Conservation (phyloP, 2,888 invertebrate species). For the Saturnia pavonia region DNA sequence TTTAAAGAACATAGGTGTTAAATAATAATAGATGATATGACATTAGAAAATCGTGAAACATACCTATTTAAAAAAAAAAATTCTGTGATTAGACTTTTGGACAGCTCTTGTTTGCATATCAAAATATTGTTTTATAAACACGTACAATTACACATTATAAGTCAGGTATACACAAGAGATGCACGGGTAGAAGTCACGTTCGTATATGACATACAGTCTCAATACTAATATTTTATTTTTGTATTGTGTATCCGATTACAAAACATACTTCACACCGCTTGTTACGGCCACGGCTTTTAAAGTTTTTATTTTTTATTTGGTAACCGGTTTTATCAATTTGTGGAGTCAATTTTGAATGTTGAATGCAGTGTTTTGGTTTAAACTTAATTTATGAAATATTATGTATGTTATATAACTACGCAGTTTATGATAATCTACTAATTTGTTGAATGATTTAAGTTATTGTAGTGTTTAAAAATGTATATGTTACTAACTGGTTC, state of each 20-base stretch:
- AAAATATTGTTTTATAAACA: conserved; percentile 3
- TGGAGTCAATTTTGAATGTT: conserved; percentile 6
- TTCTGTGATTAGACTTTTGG: background rate
- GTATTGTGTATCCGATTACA: conserved; percentile 23
- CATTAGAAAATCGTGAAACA: background rate
- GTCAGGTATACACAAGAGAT: conserved; percentile 34
- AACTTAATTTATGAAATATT: conserved; percentile 1
- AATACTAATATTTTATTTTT: conserved; percentile 18
- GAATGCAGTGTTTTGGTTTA: conserved; percentile 10
- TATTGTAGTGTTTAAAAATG: background rate
- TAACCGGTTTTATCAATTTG: conserved; percentile 17
- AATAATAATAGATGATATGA: background rate
- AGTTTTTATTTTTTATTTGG: conserved; percentile 15
- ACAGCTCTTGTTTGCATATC: background rate
- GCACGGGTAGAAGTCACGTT: conserved; percentile 32
- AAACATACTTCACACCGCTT: conserved; percentile 21
- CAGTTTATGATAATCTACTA: background rate
- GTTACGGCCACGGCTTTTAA: conserved; percentile 15
- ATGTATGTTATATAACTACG: background rate
- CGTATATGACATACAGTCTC: conserved; percentile 3
- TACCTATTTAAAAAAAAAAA: background rate
- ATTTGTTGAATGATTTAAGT: background rate
- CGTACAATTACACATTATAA: conserved; percentile 10
- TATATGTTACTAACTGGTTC: too few relatives aligned
- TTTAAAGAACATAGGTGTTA: background rate